Percentiles rank a stretch among this genome's conserved stretches.
These are phyloP conservation scores for Chromobotia macracanthus DNA, from an alignment of 2,797 vertebrate species.

Conservation along the genomic window DNA sequence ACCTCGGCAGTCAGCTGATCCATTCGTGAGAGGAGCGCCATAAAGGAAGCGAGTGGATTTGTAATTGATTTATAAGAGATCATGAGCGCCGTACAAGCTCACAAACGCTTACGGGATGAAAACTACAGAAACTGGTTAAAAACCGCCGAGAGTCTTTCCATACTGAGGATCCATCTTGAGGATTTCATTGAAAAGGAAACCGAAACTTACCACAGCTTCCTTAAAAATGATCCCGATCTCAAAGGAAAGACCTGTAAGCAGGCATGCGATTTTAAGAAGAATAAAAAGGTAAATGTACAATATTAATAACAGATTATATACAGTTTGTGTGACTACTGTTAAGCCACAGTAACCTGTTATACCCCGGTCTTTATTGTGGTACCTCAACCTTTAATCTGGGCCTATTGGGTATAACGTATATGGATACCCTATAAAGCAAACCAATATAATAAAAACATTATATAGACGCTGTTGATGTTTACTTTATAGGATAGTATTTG, in stretches of 20 bases:
- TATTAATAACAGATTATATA: background rate
- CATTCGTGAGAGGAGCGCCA: background rate
- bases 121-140: conserved; percentile 67
- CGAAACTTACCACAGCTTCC: conserved; percentile 53
- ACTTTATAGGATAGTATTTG: too few relatives aligned
- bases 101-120: conserved; percentile 58
- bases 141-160: conserved; percentile 57
- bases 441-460: too few relatives aligned
- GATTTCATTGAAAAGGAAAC: conserved; percentile 66
- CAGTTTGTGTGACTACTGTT: background rate
- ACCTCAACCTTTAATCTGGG: too few relatives aligned
- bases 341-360: background rate
- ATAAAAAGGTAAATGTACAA: background rate
- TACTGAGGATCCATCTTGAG: conserved; percentile 49
- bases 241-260: background rate
- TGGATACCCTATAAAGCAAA: too few relatives aligned
- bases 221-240: background rate
- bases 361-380: background rate
- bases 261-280: conserved; percentile 16
- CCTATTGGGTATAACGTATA: too few relatives aligned
- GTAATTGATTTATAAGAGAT: background rate
- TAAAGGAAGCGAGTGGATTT: background rate
- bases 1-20: background rate
- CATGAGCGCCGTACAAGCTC: conserved; percentile 37
- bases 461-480: too few relatives aligned